Percentiles rank a stretch among this genome's conserved stretches.
These are phyloP conservation scores for Halcyon badia DNA, from an alignment of 2,797 vertebrate genomes.

Conservation along the genomic window DNA sequence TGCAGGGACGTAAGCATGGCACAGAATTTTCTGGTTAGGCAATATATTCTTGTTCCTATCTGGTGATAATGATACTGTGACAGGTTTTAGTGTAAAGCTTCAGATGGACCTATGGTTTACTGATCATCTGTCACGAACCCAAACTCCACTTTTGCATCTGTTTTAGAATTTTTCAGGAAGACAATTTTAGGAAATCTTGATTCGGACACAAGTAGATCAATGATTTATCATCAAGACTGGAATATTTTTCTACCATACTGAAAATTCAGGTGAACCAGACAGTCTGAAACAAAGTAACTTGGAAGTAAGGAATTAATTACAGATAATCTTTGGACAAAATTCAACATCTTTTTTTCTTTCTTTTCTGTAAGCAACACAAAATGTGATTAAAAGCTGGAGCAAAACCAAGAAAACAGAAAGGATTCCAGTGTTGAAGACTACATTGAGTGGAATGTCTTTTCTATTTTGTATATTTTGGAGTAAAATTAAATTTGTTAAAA, in stretches of 20 bases:
- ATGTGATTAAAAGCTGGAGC: background rate
- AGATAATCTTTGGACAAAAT: background rate
- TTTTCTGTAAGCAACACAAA: background rate
- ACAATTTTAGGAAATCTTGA: background rate
- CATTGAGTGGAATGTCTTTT: background rate
- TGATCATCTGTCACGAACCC: background rate
- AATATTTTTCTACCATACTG: background rate
- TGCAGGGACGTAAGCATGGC: background rate
- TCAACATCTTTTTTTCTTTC: rapidly evolving
- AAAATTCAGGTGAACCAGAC: background rate
- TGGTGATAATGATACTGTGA: background rate
- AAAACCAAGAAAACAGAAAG: background rate
- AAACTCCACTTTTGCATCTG: background rate
- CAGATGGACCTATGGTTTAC: background rate
- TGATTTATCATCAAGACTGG: background rate
- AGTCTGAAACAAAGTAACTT: background rate
- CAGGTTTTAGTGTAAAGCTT: background rate
- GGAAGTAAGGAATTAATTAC: background rate
- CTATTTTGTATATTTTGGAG: background rate
- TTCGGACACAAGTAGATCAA: background rate
- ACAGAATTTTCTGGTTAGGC: background rate
- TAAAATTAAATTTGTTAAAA: background rate
- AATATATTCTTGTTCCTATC: background rate
- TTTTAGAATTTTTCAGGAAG: background rate
- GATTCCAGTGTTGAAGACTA: background rate